phyloP scores from a whole-genome alignment of 2,113 vertebrate species.

The Carassius auratus region DNA sequence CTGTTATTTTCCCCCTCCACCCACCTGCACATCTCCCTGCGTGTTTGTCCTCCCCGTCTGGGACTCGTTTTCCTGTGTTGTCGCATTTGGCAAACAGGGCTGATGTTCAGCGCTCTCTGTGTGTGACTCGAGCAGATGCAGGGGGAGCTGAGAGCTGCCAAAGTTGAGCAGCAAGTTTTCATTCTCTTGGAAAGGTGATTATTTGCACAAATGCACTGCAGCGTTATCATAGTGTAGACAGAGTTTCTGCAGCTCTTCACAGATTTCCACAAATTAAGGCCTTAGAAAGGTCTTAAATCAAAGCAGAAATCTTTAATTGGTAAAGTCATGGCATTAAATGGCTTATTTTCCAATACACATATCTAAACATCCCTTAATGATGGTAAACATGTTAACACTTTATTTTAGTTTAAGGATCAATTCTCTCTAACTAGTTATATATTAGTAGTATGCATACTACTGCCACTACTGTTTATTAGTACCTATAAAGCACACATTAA shows the following conservation, averaged over 20 bases:
- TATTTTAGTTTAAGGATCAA: no score
- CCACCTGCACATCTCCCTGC: slow-evolving; percentile 56
- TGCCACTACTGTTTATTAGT: no score
- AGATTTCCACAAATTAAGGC: no score
- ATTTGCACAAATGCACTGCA: neutral
- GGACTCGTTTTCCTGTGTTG: slow-evolving; percentile 71
- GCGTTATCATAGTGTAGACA: neutral
- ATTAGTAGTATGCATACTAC: no score
- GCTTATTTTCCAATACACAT: no score
- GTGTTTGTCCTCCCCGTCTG: slow-evolving; percentile 65
- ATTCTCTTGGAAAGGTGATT: neutral
- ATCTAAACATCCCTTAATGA: no score
- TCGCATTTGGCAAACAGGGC: slow-evolving; percentile 58
- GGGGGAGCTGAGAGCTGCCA: neutral
- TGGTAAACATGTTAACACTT: no score
- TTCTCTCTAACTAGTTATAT: no score
- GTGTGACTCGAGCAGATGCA: slow-evolving; percentile 50
- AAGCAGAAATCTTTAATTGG: neutral
- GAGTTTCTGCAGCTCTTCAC: no score
- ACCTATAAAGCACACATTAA: no score
- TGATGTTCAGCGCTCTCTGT: slow-evolving; percentile 60
- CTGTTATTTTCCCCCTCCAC: slow-evolving; percentile 63
- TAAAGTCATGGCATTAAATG: no score
- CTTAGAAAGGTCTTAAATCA: no score
- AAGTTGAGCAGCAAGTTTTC: neutral